Evolutionary conservation across 2,888 invertebrate genomes (phyloP).

Genomic region (Phengaris arion): DNA sequence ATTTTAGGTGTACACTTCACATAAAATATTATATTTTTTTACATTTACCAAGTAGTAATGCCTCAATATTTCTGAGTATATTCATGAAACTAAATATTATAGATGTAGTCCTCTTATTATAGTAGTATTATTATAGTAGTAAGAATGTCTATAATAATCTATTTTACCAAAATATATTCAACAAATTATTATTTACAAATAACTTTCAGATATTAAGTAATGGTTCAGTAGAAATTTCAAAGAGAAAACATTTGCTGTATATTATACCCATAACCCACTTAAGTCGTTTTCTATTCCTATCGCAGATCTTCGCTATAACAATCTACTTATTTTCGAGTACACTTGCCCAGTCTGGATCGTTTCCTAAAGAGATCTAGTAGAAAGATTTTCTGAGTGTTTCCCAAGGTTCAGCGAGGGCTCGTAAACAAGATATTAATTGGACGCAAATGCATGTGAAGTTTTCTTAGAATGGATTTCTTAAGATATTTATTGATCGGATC

Average conservation of each 20-base stretch:
- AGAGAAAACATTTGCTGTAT: neutral
- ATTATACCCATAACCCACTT: neutral
- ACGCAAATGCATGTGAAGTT: constrained; percentile 2
- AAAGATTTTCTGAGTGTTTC: neutral
- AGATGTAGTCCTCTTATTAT: too few relatives aligned
- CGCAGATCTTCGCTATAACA: neutral
- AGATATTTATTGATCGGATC: neutral
- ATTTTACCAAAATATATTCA: too few relatives aligned
- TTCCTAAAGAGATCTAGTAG: neutral
- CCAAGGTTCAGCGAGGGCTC: neutral
- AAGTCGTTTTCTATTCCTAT: constrained; percentile 3
- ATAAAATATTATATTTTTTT: too few relatives aligned
- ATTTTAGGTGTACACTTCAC: too few relatives aligned
- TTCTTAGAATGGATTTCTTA: neutral
- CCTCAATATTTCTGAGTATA: too few relatives aligned
- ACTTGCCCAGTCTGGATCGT: neutral
- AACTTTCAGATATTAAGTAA: neutral
- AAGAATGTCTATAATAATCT: too few relatives aligned
- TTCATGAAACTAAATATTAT: too few relatives aligned
- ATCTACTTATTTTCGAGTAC: constrained; percentile 6
- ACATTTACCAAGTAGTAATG: too few relatives aligned
- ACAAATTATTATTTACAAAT: neutral
- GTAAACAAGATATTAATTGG: constrained; percentile 1
- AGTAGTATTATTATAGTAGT: too few relatives aligned
- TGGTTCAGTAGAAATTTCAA: neutral